Conservation (phyloP, 2,797 vertebrate species). For the Poecile montanus region DNA sequence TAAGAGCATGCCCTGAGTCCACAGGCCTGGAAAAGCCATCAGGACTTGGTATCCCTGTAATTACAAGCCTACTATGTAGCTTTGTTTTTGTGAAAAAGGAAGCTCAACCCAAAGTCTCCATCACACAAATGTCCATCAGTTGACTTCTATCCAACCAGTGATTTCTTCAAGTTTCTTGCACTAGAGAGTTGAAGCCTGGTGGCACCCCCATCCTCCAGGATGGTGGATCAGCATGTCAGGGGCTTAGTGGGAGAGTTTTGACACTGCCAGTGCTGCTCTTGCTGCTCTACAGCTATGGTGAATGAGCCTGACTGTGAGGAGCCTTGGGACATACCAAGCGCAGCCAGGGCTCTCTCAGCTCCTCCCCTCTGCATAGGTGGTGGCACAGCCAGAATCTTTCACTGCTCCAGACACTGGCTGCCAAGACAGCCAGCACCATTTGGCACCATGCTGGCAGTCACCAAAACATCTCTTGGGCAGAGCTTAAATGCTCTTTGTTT, state of each 20-base stretch:
- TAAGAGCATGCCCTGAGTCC: fast-evolving
- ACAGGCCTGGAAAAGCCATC: neutral
- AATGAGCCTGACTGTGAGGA: neutral
- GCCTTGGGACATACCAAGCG: neutral
- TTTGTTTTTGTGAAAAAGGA: neutral
- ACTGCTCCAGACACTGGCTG: neutral
- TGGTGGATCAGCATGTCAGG: neutral
- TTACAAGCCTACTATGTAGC: neutral
- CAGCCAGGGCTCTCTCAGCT: neutral
- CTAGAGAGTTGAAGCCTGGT: neutral
- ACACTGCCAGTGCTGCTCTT: neutral
- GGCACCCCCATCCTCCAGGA: neutral
- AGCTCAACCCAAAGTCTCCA: neutral
- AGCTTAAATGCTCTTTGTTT: neutral
- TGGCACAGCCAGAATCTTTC: neutral
- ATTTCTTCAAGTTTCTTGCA: neutral
- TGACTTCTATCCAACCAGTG: neutral
- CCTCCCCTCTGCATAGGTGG: neutral
- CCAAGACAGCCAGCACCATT: neutral
- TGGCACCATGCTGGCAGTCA: neutral
- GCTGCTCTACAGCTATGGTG: neutral
- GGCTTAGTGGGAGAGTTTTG: neutral
- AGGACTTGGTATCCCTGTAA: neutral
- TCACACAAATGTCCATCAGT: neutral
- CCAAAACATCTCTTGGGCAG: neutral